Percentiles rank a stretch among this genome's conserved stretches.
Evolutionary conservation across 2,797 vertebrate species (phyloP).

Genomic region (Heliangelus exortis): DNA sequence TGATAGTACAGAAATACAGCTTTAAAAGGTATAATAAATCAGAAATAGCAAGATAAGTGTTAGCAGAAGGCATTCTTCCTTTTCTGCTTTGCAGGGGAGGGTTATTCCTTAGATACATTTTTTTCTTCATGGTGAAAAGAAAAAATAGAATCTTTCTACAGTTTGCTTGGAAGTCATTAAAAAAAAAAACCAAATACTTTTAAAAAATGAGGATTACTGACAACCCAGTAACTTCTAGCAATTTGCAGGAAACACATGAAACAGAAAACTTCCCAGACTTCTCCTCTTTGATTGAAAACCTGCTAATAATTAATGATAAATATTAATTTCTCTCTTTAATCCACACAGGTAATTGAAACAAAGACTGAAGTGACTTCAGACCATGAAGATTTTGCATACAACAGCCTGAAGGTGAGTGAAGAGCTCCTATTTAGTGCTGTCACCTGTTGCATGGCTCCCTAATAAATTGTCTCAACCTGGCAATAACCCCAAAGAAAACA

Average conservation of each 20-base stretch:
- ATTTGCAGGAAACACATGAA: neutral
- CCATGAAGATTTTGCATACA: slow-evolving; percentile 87
- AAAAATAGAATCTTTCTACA: neutral
- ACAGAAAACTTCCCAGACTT: neutral
- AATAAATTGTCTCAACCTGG: accelerated
- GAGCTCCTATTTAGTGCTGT: neutral
- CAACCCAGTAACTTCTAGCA: neutral
- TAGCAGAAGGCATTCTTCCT: neutral
- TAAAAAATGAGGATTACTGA: neutral
- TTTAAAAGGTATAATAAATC: neutral
- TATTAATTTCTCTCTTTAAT: neutral
- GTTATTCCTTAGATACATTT: neutral
- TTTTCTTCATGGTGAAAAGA: neutral
- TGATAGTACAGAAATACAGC: neutral
- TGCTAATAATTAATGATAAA: neutral
- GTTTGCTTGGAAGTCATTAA: neutral
- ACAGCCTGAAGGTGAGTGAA: slow-evolving; percentile 93
- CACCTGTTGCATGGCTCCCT: neutral
- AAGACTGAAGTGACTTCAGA: slow-evolving; percentile 79
- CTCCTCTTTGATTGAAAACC: neutral
- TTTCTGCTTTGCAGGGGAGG: neutral
- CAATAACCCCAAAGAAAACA: neutral
- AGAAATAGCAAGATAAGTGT: neutral
- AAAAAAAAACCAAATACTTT: too few species aligned
- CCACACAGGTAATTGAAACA: slow-evolving; percentile 77